phyloP scores from a whole-genome alignment of 2,797 vertebrate genomes.

The Myiotriccus ornatus region DNA sequence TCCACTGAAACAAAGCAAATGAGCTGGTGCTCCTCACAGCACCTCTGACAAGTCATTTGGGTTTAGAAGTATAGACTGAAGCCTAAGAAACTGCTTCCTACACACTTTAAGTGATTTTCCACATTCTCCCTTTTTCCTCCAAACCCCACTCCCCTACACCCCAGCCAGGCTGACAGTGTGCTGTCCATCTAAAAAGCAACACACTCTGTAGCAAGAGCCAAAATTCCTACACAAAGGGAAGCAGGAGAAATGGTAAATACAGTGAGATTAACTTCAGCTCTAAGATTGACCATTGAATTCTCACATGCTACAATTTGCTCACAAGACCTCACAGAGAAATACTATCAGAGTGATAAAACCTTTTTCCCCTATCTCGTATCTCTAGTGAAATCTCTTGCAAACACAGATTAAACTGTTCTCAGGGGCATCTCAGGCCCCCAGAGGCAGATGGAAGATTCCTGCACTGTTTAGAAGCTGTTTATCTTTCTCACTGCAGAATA shows the following conservation, averaged over 20 bases:
- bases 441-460: background rate
- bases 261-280: background rate
- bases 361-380: fast-evolving
- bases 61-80: background rate
- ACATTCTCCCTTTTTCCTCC: background rate
- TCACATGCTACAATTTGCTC: background rate
- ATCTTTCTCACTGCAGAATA: background rate
- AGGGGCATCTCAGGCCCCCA: background rate
- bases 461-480: background rate
- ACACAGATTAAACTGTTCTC: background rate
- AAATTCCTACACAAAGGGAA: background rate
- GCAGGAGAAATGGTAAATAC: background rate
- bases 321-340: background rate
- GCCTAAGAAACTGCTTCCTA: background rate
- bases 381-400: background rate
- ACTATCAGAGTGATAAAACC: background rate
- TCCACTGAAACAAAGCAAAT: background rate
- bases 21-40: background rate
- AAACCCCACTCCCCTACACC: background rate
- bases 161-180: background rate
- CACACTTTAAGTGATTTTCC: background rate
- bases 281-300: background rate
- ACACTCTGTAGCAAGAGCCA: background rate
- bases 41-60: background rate
- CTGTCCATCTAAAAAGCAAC: background rate